phyloP scores from a whole-genome alignment of 2,888 invertebrate species.

The Ennomos quercinarius region DNA sequence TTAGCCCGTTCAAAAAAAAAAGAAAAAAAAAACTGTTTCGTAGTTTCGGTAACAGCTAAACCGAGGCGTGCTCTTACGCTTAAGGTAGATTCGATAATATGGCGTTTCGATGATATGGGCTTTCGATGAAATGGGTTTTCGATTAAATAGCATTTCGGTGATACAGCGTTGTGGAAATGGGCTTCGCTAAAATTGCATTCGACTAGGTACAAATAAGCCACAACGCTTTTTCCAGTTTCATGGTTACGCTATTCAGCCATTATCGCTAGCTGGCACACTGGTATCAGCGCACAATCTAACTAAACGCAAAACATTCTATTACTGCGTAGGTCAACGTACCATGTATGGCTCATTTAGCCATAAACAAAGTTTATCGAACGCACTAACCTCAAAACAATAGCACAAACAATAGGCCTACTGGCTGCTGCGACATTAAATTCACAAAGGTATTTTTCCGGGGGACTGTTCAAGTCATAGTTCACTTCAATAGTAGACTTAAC shows the following conservation, averaged over 20 bases:
- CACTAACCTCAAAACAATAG: slow-evolving; percentile 68
- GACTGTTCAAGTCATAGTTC: slow-evolving; percentile 20
- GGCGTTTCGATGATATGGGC: no score
- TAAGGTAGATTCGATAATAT: no score
- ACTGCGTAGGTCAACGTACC: slow-evolving; percentile 72
- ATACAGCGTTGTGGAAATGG: no score
- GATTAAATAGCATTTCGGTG: no score
- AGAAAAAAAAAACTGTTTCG: no score
- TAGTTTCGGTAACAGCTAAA: no score
- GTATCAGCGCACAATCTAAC: slow-evolving; percentile 63
- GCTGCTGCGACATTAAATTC: slow-evolving; percentile 65
- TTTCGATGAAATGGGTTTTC: no score
- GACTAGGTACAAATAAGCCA: no score
- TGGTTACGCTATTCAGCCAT: slow-evolving; percentile 6
- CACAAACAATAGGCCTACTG: slow-evolving; percentile 62
- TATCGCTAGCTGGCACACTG: slow-evolving; percentile 41
- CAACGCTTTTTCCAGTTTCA: not conserved
- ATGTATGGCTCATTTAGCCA: slow-evolving; percentile 79
- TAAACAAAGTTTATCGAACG: slow-evolving; percentile 83
- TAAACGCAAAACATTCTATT: slow-evolving; percentile 66
- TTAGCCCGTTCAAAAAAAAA: no score
- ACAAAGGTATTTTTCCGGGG: slow-evolving; percentile 36
- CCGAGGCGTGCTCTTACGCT: no score
- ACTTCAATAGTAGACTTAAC: not conserved
- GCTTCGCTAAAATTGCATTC: no score